A percentile compares a stretch with the other conserved stretches of the same genome.
These are phyloP conservation scores for Vidua macroura DNA, from an alignment of 2,113 vertebrate species.

Conservation along the genomic window DNA sequence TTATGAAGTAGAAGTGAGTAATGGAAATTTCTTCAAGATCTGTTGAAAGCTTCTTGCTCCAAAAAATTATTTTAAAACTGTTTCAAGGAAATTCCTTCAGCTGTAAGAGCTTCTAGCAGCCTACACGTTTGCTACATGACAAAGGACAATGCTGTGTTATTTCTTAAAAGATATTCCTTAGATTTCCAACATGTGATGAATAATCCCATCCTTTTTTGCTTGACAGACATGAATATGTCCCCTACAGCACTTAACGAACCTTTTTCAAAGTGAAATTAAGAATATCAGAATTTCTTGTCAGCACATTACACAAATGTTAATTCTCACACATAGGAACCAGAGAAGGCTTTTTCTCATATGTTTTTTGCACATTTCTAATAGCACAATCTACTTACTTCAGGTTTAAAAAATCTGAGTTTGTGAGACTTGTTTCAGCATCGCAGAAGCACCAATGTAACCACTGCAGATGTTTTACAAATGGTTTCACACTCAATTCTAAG, in stretches of 20 bases:
- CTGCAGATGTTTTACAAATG: background rate
- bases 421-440: background rate
- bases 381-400: background rate
- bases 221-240: background rate
- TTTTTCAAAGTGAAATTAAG: background rate
- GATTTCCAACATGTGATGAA: background rate
- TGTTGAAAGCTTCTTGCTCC: background rate
- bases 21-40: background rate
- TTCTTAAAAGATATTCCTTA: background rate
- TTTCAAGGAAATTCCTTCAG: background rate
- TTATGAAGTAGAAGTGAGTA: background rate
- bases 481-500: background rate
- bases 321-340: background rate
- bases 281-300: background rate
- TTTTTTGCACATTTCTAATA: background rate
- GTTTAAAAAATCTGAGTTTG: background rate
- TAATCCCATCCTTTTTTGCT: background rate
- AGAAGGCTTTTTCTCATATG: background rate
- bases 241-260: background rate
- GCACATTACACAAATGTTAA: background rate
- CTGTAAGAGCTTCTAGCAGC: background rate
- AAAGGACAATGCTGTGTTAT: background rate
- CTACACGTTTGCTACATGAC: fast-evolving
- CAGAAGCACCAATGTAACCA: background rate
- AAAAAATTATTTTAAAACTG: background rate